Evolutionary conservation across 2,797 vertebrate genomes (phyloP), one percentile per base, ranked within the genome.

Genomic region (Oryzias sinensis): DNA sequence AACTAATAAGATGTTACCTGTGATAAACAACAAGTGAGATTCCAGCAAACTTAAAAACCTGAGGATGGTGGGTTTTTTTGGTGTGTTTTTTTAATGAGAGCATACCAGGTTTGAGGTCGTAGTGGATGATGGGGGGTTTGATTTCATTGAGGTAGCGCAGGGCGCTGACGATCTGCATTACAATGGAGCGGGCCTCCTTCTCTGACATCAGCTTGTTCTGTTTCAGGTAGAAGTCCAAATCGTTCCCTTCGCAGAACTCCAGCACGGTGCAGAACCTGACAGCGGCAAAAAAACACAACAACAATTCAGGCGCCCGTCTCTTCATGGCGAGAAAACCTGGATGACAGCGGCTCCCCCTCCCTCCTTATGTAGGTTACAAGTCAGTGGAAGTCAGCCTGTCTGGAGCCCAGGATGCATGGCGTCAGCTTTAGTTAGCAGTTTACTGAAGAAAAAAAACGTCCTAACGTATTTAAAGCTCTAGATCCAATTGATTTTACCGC

Each of bases 131-230:
- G 74, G 97, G 97, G 41, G 96, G 97, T 78, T 98, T 98, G 91
- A 98, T 99, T 89, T 99, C 97, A 81, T 98, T 99, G 87, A 99
- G 97, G 94, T 99, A 98, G 72, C 96, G 93, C 92, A 99, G 92
- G 60, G 97, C 97, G 90, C 97, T 98, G 89, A 97, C 96, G 44
- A 99, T 99, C 92, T 99, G 97, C 96, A 98, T 98, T 90, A 98
- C 93, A 72, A 98, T 98, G 78, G 97, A 99, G 76, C 97, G 94
- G 1, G 96, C 97, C 92, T 99, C 97, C 82, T 99, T 99, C 89
- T 99, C 97, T 15, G 96, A 92, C 97, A 99, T 98, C 86, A 98
- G 84, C 88, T 99, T 99, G 89, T 99, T 97, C 80, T 99, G 97
- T 82, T 98, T 99, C 87, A 98, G 91, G 91, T 98, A 99, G 89